Evolutionary conservation across 2,888 invertebrate species (phyloP), one percentile per base, ranked within the genome.

Genomic region (Ochropacha duplaris): DNA sequence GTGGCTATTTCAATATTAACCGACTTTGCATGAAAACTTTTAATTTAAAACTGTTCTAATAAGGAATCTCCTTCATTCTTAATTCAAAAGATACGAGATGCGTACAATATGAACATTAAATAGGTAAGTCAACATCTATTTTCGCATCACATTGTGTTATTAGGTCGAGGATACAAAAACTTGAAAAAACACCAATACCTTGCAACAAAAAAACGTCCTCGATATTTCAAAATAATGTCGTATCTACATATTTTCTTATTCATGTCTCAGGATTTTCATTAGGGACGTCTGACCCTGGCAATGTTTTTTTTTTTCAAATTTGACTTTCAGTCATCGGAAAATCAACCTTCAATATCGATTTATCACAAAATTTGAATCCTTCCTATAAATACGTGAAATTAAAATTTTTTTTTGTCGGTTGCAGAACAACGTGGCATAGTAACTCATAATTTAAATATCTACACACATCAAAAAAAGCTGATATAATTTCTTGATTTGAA

Each of bases 241-340:
- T 44, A 61, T 58, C 56, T 57, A 12, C 44, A 63, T 65, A 60
- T 57, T 63, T 68, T 61, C 65, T 66, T 63, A 71, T 72, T 52
- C 57, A 72, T 64, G 62, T 61, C 64, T 58, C 60, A 59, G 63
- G 54, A 62, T 64, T 56, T 52, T 68, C 63, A 49, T 59, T 55
- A 50, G 31, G 44, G 50, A 61, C 63, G 64, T 72, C 68, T 71
- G 76, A 70, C 74, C 76, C 67, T 65, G 71, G 70, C 44, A 75
- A 68, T 57, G 54, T 57, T 60, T 68, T 72, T 69, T 70, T 66
- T 68, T 58, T 56, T 52, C 56, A 72, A 80, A 79, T 80, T 81
- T 81, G 80, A 81, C 74, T 84, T 71, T 72, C 81, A 82, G 79
- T 76, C 62, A 63, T 55, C 55, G 60, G 69, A 44, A 9, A 19